Percentiles rank a stretch among this genome's conserved stretches.
These are phyloP conservation scores for Haplochromis vanheusdeni DNA, from an alignment of 2,113 vertebrate genomes.

Conservation along the genomic window DNA sequence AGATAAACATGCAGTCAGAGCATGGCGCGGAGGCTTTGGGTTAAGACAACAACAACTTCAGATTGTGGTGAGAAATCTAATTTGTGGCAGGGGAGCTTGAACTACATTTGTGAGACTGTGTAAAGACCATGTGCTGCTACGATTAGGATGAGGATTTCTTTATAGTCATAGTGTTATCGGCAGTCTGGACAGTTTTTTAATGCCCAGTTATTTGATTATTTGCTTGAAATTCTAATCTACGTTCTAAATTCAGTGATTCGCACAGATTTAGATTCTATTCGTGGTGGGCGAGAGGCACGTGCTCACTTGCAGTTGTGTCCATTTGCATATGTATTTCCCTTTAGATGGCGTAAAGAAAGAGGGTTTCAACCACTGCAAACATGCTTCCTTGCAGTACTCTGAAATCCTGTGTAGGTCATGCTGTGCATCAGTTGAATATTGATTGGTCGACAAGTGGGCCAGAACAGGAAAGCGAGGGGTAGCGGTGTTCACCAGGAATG, in stretches of 20 bases:
- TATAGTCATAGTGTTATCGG: neutral
- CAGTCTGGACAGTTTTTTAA: neutral
- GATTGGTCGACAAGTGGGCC: neutral
- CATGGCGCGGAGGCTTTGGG: neutral
- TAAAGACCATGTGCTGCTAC: neutral
- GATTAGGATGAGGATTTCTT: neutral
- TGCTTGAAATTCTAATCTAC: neutral
- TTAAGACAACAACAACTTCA: neutral
- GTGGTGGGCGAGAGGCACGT: neutral
- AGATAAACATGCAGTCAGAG: neutral
- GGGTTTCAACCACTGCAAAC: neutral
- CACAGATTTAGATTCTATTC: neutral
- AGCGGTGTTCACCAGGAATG: neutral
- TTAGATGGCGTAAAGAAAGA: neutral
- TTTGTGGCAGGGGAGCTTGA: neutral
- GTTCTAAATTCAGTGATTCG: neutral
- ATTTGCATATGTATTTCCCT: neutral
- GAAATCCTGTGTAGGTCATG: neutral
- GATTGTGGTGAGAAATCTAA: neutral
- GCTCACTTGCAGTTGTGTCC: neutral
- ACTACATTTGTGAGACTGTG: neutral
- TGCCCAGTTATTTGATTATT: neutral
- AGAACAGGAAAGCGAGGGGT: neutral
- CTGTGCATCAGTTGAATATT: neutral
- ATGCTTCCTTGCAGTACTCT: neutral